Base-by-base conservation (phyloP, 2,113 vertebrate species). In the Prionailurus viverrinus region DNA sequence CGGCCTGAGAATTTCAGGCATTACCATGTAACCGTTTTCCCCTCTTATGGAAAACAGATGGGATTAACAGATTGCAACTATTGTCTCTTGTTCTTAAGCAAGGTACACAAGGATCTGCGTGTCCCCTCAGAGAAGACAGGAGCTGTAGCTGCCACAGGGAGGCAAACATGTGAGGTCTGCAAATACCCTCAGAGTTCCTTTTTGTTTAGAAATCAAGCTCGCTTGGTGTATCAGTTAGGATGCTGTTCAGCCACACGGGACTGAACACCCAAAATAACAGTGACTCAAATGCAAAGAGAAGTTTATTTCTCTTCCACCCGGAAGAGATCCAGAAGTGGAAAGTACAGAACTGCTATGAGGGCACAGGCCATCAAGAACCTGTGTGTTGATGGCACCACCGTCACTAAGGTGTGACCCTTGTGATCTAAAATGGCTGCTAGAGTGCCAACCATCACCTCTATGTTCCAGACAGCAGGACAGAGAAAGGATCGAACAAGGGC, bases 11-110 rank as follows among this genome's bases (percentile, higher is more conserved):
- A 51, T 74, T 68, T 91, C 93, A 45, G 19, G 29, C 45, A 33
- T 29, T 16, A 76, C 71, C 36, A 15, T 15, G 45, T 31, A 93
- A 33, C 87, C 21, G 13, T 58, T 76, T 21, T 36, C 39, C 65
- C 61, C 25, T 71, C 33, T 33, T 66, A 11, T 1, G 31, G 78
- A 51, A 93, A 79, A 15, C 98, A 97, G 98, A 95, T 94, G 96
- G 97, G 61, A 90, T 31, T 48, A 61, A 81, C 95, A 97, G 96
- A 94, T 89, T 95, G 96, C n/a, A 13, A 29, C 96, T 93, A 92
- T 95, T 93, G 95, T 95, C 91, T 95, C 97, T 55, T 53, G 81
- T 94, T 95, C 97, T 81, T 81, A 31, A 84, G 80, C 74, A 58
- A 93, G 97, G 96, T 95, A 91, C 85, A 78, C 55, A 23, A 91